These are phyloP conservation scores for Sciurus vulgaris DNA, from an alignment of 2,797 vertebrate species.

Conservation along the genomic window DNA sequence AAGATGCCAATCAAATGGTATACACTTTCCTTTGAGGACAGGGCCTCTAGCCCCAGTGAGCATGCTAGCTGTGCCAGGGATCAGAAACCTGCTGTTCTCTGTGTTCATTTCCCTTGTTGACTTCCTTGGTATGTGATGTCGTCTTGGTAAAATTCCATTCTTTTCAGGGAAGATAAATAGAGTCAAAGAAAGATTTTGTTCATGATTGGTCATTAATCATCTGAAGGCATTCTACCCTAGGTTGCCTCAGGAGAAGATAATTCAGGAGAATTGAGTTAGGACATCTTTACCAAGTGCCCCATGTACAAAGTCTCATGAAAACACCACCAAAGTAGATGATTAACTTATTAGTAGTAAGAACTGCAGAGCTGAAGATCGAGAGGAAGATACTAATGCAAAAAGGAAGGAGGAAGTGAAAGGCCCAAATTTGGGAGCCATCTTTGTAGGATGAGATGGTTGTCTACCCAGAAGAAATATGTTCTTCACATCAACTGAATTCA, in stretches of 20 bases:
- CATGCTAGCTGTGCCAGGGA: not conserved
- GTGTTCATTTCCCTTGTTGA: not conserved
- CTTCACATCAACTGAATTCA: not conserved
- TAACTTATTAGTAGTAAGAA: not conserved
- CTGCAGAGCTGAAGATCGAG: not conserved
- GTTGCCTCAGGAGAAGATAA: not conserved
- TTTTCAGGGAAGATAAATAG: not conserved
- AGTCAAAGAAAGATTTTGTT: not conserved
- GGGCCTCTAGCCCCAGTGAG: fast-evolving
- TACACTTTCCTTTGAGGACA: not conserved
- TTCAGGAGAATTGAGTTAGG: not conserved
- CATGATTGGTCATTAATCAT: not conserved
- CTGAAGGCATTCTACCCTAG: not conserved
- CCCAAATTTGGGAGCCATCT: not conserved
- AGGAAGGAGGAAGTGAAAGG: not conserved
- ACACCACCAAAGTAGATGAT: not conserved
- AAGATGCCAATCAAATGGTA: not conserved
- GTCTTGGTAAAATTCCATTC: not conserved
- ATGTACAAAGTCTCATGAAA: not conserved
- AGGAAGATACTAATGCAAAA: not conserved
- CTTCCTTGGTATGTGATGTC: not conserved
- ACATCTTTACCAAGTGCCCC: not conserved
- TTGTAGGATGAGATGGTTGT: not conserved
- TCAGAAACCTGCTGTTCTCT: not conserved
- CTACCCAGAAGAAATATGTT: not conserved